Evolutionary conservation across 1,140 invertebrate genomes (phyloP).

Genomic region (Bombyx mori): ASM3026992v2 NC_085121.1:4172001-4172500

Average conservation of each 20-base stretch:
- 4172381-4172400: too few species aligned
- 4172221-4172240: background rate
- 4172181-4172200: background rate
- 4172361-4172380: too few species aligned
- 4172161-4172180: constrained; percentile 39
- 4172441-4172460: background rate
- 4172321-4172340: background rate
- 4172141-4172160: constrained; percentile 44
- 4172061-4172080: constrained; percentile 49
- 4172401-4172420: too few species aligned
- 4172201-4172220: background rate
- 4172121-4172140: constrained; percentile 53
- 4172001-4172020: constrained; percentile 71
- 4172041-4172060: constrained; percentile 47
- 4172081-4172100: constrained; percentile 46
- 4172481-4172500: constrained; percentile 86
- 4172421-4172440: too few species aligned
- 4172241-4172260: constrained; percentile 9
- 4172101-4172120: constrained; percentile 46
- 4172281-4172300: background rate
- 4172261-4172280: constrained; percentile 10
- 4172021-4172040: constrained; percentile 58
- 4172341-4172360: background rate
- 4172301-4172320: background rate
- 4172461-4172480: constrained; percentile 84